These are phyloP conservation scores for Xerus rutilus DNA, from an alignment of 2,797 vertebrate genomes.

Conservation along the genomic window DNA sequence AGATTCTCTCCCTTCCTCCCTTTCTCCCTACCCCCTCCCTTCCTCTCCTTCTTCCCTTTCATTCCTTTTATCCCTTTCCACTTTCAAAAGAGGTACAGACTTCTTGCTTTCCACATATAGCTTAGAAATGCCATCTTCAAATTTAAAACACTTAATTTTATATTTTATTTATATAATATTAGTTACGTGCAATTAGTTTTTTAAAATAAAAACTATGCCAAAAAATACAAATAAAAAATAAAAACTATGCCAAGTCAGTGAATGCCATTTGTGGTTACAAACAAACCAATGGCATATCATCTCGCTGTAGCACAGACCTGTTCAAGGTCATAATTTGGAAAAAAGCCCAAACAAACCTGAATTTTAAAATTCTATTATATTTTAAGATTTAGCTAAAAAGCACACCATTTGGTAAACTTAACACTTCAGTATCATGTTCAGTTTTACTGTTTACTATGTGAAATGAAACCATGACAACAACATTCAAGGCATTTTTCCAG, in stretches of 20 bases:
- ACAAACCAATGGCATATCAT: neutral
- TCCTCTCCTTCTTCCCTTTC: rapidly evolving
- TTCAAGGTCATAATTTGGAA: slow-evolving; percentile 71
- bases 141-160: neutral
- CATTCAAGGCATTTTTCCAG: slow-evolving; percentile 77
- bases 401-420: slow-evolving; percentile 84
- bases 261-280: neutral
- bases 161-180: neutral
- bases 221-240: neutral
- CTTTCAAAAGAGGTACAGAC: neutral
- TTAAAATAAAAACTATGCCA: neutral
- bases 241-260: neutral
- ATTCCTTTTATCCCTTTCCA: neutral
- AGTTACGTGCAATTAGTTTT: neutral
- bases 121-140: neutral
- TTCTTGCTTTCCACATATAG: neutral
- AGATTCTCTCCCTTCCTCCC: neutral
- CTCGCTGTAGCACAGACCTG: neutral
- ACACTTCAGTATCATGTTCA: slow-evolving; percentile 78
- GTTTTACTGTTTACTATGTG: slow-evolving; percentile 80
- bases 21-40: no score
- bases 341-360: neutral
- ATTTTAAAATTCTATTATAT: slow-evolving; percentile 65
- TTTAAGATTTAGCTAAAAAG: slow-evolving; percentile 65
- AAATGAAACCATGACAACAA: slow-evolving; percentile 76